Evolutionary conservation across 2,797 vertebrate genomes (phyloP), one percentile per base, ranked within the genome.

Genomic region (Limnodromus scolopaceus): DNA sequence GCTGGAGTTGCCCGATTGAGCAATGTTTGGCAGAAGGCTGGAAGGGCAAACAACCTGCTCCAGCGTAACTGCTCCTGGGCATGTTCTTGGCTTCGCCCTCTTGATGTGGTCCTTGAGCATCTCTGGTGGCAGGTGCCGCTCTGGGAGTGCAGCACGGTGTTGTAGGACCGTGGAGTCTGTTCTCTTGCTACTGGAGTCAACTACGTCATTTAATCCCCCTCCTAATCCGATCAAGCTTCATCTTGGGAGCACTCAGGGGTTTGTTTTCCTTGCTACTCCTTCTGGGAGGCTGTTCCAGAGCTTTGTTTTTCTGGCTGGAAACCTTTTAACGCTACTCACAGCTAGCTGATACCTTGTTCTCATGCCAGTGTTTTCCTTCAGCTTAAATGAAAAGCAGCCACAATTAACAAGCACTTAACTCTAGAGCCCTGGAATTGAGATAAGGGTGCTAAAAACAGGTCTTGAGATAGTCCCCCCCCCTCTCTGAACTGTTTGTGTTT

Each of bases 191-290:
- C 79, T 92, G 86, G 86, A 92, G 92, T 89, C 84, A 91, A 60
- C 74, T 28, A 82, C 32, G 39, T 96, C 92, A 95, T 76, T 84
- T 93, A 96, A 96, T 95, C 68, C 34, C 63, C 51, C 75, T 87
- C 22, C 72, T 95, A 95, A 96, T 93, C 93, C 2, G 16, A 93
- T 95, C 95, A 85, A 36, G 61, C 87, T 91, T 94, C 72, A 87
- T 96, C 12, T 92, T 60, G 15, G 79, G 72, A 89, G 89, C 43
- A 81, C 69, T 95, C 78, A 27, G 75, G 27, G 75, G 65, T 93
- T 93, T 96, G 89, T 92, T 96, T 95, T 96, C 85, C 89, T 94
- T 96, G 95, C 96, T 91, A 48, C 82, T 96, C 91, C 89, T 93
- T 91, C 84, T 92, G 93, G 81, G 81, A 96, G 53, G 60, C 71